These are phyloP conservation scores for Lordiphosa collinella DNA, from an alignment of 1,140 invertebrate species.

Conservation along the genomic window DNA sequence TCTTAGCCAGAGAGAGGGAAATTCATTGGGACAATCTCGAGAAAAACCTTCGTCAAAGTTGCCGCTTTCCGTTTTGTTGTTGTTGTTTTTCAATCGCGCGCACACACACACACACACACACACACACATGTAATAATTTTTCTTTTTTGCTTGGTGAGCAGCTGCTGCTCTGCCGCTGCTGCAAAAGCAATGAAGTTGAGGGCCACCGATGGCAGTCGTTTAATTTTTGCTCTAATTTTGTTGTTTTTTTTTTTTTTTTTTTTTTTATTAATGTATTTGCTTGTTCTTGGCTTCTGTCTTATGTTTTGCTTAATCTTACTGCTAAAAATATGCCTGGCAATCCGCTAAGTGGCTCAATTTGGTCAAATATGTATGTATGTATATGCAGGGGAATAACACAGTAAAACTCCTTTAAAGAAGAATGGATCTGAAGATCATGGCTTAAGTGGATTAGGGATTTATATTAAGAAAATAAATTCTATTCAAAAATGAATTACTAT, in stretches of 20 bases:
- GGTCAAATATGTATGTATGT: too few species aligned
- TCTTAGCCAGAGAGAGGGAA: not conserved
- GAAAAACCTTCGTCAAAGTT: slow-evolving; percentile 11
- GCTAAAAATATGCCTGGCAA: slow-evolving; percentile 51
- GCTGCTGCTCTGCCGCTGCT: not conserved
- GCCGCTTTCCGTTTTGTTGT: not conserved
- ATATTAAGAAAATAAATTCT: too few species aligned
- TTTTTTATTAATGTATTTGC: slow-evolving; percentile 28
- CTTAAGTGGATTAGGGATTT: too few species aligned
- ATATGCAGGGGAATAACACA: too few species aligned
- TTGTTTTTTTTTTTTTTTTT: slow-evolving; percentile 14
- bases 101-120: not conserved
- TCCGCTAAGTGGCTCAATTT: too few species aligned
- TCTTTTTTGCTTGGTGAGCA: not conserved
- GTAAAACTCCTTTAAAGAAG: too few species aligned
- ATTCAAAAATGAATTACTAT: too few species aligned
- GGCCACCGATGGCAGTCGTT: slow-evolving; percentile 2
- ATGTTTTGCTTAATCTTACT: slow-evolving; percentile 32
- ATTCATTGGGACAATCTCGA: slow-evolving; percentile 14
- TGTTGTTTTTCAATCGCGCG: slow-evolving; percentile 3
- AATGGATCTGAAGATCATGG: too few species aligned
- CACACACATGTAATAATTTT: slow-evolving; percentile 8
- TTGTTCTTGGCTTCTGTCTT: slow-evolving; percentile 30
- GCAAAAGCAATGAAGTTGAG: slow-evolving; percentile 4
- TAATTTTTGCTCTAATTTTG: slow-evolving; percentile 7